A percentile compares a stretch with the other conserved stretches of the same genome.
phyloP scores from a whole-genome alignment of 2,797 vertebrate genomes.

The Siniperca obscura region DNA sequence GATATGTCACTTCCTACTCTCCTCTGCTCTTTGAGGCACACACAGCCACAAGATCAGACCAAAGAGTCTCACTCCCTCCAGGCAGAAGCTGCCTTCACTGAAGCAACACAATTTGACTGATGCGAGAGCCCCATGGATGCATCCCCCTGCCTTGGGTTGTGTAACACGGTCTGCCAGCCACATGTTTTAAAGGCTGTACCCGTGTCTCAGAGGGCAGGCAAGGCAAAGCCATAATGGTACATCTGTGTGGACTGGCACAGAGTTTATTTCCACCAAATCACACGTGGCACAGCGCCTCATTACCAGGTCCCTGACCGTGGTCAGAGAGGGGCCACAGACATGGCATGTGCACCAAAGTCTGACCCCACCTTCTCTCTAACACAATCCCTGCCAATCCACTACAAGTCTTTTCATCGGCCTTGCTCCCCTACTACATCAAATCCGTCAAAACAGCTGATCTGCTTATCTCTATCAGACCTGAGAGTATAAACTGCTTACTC shows the following conservation, averaged over 20 bases:
- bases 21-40: constrained; percentile 50
- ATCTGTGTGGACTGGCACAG: constrained; percentile 43
- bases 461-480: constrained; percentile 74
- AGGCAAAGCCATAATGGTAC: constrained; percentile 36
- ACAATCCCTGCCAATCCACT: constrained; percentile 54
- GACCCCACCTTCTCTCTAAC: constrained; percentile 42
- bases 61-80: constrained; percentile 46
- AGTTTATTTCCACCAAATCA: constrained; percentile 50
- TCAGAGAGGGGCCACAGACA: constrained; percentile 46
- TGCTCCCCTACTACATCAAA: constrained; percentile 55
- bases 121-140: constrained; percentile 48
- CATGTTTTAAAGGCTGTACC: constrained; percentile 70
- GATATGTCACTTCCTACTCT: constrained; percentile 61
- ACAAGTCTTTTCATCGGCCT: constrained; percentile 54
- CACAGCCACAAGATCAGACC: constrained; percentile 54
- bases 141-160: constrained; percentile 56
- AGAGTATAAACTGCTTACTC: constrained; percentile 72
- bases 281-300: constrained; percentile 43
- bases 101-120: constrained; percentile 60
- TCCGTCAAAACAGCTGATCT: constrained; percentile 76
- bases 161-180: constrained; percentile 71
- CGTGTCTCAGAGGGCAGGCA: constrained; percentile 44
- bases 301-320: constrained; percentile 14
- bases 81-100: constrained; percentile 53
- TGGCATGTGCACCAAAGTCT: constrained; percentile 31